A percentile compares a stretch with the other conserved stretches of the same genome.
Evolutionary conservation across 2,113 vertebrate genomes (phyloP).

Genomic region (Carassius auratus): DNA sequence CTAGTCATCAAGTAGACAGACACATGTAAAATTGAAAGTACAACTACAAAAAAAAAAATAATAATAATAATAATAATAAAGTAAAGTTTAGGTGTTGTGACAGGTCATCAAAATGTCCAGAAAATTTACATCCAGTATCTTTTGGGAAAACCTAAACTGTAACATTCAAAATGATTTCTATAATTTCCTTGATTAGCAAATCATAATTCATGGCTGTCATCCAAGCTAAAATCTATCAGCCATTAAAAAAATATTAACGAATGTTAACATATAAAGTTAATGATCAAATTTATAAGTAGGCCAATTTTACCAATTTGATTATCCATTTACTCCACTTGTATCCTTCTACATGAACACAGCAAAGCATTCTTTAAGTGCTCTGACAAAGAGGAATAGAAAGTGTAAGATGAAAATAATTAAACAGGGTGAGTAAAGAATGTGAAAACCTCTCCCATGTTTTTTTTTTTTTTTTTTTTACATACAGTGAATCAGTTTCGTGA

Average conservation of each 20-base stretch:
- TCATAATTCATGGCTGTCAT: background rate
- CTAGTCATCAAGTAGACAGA: background rate
- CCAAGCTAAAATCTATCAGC: background rate
- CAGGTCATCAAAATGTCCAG: no score
- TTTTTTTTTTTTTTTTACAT: background rate
- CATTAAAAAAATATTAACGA: background rate
- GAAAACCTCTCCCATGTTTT: background rate
- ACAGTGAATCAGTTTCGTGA: constrained; percentile 30
- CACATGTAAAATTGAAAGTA: background rate
- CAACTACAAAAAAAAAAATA: background rate
- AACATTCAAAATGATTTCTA: background rate
- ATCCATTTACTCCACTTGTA: background rate
- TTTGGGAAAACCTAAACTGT: background rate
- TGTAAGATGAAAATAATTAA: background rate
- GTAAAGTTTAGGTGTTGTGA: no score
- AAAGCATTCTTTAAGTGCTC: background rate
- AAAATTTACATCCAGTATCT: background rate
- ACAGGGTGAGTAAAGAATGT: background rate
- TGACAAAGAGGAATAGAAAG: background rate
- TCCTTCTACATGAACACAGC: background rate
- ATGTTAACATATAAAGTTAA: background rate
- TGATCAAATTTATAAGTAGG: background rate
- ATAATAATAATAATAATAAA: no score
- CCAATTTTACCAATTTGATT: background rate
- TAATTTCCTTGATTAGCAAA: background rate